phyloP scores from a whole-genome alignment of 2,888 invertebrate genomes.

The Ectobius pallidus region DNA sequence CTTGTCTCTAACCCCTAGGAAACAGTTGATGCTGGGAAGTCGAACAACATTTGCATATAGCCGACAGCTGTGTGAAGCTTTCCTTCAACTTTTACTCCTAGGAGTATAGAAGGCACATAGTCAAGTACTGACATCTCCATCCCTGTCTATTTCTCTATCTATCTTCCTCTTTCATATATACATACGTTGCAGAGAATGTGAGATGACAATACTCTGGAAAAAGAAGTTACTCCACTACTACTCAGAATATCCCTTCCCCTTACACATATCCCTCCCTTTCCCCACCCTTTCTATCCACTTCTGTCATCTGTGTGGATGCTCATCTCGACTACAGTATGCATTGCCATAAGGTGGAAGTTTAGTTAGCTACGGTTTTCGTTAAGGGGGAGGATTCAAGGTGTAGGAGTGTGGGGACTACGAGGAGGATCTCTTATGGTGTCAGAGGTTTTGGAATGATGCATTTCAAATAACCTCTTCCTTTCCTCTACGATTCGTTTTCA shows the following conservation, averaged over 20 bases:
- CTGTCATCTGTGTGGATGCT: too few species aligned
- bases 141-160: neutral
- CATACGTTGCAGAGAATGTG: constrained; percentile 9
- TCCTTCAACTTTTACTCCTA: constrained; percentile 52
- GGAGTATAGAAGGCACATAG: constrained; percentile 1
- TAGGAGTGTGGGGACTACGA: neutral
- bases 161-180: neutral
- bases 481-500: too few species aligned
- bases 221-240: neutral
- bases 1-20: constrained; percentile 32
- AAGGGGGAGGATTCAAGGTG: neutral
- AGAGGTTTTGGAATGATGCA: constrained; percentile 11
- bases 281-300: neutral
- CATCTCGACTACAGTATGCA: neutral
- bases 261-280: neutral
- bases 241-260: neutral
- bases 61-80: constrained; percentile 57
- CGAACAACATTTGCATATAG: constrained; percentile 55
- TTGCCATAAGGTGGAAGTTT: constrained; percentile 16
- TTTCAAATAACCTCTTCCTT: constrained; percentile 1
- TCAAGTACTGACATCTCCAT: neutral
- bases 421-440: neutral
- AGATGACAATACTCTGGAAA: constrained; percentile 9
- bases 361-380: constrained; percentile 18
- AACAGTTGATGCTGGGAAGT: constrained; percentile 34